Conservation (phyloP, 2,888 invertebrate species). For the Rotaria macrura region DNA sequence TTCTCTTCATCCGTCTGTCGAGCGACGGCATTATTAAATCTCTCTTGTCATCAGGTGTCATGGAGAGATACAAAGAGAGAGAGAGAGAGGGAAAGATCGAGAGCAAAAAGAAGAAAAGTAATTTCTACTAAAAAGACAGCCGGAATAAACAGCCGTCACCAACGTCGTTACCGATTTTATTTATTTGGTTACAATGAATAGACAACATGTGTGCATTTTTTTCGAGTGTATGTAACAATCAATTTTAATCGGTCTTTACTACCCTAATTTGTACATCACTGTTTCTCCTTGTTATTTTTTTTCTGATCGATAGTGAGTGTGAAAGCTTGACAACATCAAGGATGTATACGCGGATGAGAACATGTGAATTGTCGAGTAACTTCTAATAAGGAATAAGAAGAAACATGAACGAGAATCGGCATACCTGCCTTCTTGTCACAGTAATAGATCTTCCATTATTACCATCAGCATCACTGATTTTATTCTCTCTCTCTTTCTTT, state of each 20-base stretch:
- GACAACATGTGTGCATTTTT: background rate
- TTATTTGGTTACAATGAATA: background rate
- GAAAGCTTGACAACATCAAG: background rate
- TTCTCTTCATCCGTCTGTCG: background rate
- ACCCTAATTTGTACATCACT: background rate
- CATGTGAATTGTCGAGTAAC: background rate
- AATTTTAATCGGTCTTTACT: background rate
- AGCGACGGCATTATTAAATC: background rate
- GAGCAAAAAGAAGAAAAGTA: background rate
- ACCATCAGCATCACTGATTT: background rate
- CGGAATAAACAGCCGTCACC: background rate
- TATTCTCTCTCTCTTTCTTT: background rate
- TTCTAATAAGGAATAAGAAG: background rate
- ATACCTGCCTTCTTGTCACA: constrained; percentile 6
- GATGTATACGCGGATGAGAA: background rate
- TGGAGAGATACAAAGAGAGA: background rate
- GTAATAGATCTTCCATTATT: background rate
- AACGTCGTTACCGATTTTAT: background rate
- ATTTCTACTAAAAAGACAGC: background rate
- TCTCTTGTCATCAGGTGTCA: constrained; percentile 15
- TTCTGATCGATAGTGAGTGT: background rate
- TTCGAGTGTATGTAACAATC: background rate
- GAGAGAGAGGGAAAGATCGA: background rate
- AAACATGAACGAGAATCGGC: background rate
- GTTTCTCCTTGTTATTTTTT: background rate